Base-by-base conservation (phyloP, 2,888 invertebrate genomes). In the Acleris laterana region DNA sequence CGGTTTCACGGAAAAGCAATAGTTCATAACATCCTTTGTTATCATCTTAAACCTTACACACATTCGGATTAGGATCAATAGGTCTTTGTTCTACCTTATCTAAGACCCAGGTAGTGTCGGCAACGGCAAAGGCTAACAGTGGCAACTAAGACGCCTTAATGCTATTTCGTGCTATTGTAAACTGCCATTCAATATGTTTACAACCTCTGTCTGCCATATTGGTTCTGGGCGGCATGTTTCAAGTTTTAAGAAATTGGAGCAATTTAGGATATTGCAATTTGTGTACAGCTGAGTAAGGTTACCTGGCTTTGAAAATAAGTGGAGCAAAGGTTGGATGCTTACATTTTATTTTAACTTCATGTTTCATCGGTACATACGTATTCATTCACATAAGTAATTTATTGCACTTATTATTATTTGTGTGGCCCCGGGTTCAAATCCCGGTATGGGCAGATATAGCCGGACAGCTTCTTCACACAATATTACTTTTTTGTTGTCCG, bases 121-220 rank as follows among this genome's bases (percentile, higher is more conserved):
- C 17, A 44, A 5, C 13, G 70, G 72, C 79, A 75, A 84, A 85
- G 84, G 75, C 60, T 72, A 81, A 85, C 90, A 77, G 91, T 90
- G 88, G 91, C 90, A 87, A 74, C 62, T 79, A 77, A 82, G 78
- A 80, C 81, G 80, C 78, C 81, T 79, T 84, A 87, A 85, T 84
- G 63, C 84, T 69, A 88, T 85, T 87, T 83, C 81, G 72, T 57
- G 77, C 72, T 75, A 79, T 79, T 80, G 82, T 86, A 81, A 83
- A 84, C 80, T 84, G 78, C 79, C 77, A 77, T 77, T 76, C 72
- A 74, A 71, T 74, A 72, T 79, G 77, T 85, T 84, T 86, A 84
- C 73, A 70, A 72, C 68, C 71, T 69, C 59, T 66, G 80, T 73
- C 82, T 73, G 80, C 64, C 62, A 78, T 73, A 72, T 80, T 81